phyloP scores from a whole-genome alignment of 2,113 vertebrate species.

The Pao palembangensis region DNA sequence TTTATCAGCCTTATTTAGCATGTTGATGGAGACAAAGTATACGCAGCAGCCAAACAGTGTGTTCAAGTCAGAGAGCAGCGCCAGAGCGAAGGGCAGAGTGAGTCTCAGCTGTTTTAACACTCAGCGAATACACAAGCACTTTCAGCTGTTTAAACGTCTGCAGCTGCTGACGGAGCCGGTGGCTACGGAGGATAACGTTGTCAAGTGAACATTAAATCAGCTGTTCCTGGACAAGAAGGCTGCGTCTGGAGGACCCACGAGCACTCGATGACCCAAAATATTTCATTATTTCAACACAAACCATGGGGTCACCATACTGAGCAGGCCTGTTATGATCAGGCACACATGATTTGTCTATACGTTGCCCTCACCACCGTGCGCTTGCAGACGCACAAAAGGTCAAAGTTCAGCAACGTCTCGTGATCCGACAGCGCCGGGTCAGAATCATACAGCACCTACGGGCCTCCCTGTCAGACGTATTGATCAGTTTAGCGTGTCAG shows the following conservation, averaged over 20 bases:
- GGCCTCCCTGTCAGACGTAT: constrained; percentile 32
- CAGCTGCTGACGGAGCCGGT: not conserved
- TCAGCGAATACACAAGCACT: constrained; percentile 7
- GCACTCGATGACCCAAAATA: not conserved
- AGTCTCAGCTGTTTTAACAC: constrained; percentile 19
- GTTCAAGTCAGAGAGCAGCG: not conserved
- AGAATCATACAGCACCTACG: constrained; percentile 9
- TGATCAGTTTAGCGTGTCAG: constrained; percentile 29
- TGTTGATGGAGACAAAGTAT: constrained; percentile 1
- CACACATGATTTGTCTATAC: constrained; percentile 18
- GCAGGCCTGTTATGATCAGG: constrained; percentile 20
- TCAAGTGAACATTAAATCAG: constrained; percentile 16
- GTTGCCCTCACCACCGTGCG: constrained; percentile 9
- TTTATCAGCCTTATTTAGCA: constrained; percentile 35
- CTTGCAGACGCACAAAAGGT: constrained; percentile 24
- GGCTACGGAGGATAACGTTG: constrained; percentile 1
- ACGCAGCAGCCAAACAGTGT: not conserved
- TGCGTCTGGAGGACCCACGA: not conserved
- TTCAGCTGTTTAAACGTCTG: not conserved
- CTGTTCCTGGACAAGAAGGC: constrained; percentile 12
- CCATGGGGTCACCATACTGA: constrained; percentile 17
- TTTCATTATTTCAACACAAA: constrained; percentile 15
- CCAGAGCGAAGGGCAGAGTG: constrained; percentile 10
- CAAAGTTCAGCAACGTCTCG: constrained; percentile 51
- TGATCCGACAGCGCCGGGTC: constrained; percentile 43